A percentile compares a stretch with the other conserved stretches of the same genome.
Evolutionary conservation across 2,888 invertebrate species (phyloP).

Genomic region (Petrolisthes manimaculis): DNA sequence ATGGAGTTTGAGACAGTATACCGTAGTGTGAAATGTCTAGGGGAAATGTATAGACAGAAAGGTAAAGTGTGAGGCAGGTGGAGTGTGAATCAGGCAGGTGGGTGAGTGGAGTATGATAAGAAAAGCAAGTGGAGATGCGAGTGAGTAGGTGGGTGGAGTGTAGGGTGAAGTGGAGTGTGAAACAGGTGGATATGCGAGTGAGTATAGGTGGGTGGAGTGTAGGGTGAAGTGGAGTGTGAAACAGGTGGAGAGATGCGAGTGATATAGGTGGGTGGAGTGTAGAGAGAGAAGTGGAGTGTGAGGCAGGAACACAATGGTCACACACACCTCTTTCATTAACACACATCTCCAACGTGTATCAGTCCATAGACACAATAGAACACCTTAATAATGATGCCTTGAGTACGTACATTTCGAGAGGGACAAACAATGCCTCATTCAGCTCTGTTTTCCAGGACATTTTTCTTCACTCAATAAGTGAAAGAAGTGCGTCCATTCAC

Average conservation of each 20-base stretch:
- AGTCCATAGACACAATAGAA: constrained; percentile 38
- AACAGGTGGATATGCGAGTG: neutral
- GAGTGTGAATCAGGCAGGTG: neutral
- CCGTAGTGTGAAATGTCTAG: no score
- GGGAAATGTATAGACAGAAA: no score
- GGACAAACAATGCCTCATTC: constrained; percentile 45
- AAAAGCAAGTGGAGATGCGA: neutral
- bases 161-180: neutral
- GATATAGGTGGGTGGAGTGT: neutral
- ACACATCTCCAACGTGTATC: constrained; percentile 18
- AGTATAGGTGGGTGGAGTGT: neutral
- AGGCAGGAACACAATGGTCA: neutral
- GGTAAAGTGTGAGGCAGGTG: no score
- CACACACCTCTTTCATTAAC: constrained; percentile 23
- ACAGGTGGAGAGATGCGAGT: neutral
- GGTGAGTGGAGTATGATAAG: neutral
- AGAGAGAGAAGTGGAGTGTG: neutral
- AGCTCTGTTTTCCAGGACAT: constrained; percentile 30
- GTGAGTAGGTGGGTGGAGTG: neutral
- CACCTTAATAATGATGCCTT: constrained; percentile 48
- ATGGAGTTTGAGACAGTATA: no score
- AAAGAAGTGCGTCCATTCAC: constrained; percentile 42
- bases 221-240: neutral
- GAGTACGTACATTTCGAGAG: constrained; percentile 43
- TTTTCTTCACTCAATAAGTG: constrained; percentile 51